Evolutionary conservation across 1,140 invertebrate species (phyloP).

Genomic region (Trachelipus rathkii): DNA sequence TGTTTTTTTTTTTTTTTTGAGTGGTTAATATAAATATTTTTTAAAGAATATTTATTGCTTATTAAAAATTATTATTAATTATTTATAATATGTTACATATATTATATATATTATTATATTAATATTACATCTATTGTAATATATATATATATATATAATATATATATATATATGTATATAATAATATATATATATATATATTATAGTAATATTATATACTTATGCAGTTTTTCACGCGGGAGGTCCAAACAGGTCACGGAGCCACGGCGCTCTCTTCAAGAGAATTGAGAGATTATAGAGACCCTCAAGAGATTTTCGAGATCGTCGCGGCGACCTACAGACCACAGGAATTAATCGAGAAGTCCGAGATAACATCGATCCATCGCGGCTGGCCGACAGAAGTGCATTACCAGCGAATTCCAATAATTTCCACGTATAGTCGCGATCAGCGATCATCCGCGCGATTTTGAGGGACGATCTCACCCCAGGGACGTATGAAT

Average conservation of each 20-base stretch:
- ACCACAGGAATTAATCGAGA: constrained; percentile 19
- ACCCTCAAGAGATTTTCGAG: constrained; percentile 33
- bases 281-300: constrained; percentile 33
- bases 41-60: no score
- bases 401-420: constrained; percentile 4
- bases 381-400: neutral
- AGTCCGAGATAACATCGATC: constrained; percentile 14
- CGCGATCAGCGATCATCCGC: constrained; percentile 13
- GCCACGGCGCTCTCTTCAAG: constrained; percentile 15
- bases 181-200: no score
- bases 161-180: no score
- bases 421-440: constrained; percentile 10
- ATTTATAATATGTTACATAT: no score
- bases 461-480: constrained; percentile 21
- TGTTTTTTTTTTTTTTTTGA: no score
- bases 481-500: constrained; percentile 19
- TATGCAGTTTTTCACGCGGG: constrained; percentile 44
- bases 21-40: no score
- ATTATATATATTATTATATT: no score
- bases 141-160: no score
- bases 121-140: no score
- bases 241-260: constrained; percentile 44
- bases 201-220: constrained; percentile 5
- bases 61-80: no score
- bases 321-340: constrained; percentile 37